Evolutionary conservation across 2,113 vertebrate species (phyloP).

Genomic region (Pteropus alecto): DNA sequence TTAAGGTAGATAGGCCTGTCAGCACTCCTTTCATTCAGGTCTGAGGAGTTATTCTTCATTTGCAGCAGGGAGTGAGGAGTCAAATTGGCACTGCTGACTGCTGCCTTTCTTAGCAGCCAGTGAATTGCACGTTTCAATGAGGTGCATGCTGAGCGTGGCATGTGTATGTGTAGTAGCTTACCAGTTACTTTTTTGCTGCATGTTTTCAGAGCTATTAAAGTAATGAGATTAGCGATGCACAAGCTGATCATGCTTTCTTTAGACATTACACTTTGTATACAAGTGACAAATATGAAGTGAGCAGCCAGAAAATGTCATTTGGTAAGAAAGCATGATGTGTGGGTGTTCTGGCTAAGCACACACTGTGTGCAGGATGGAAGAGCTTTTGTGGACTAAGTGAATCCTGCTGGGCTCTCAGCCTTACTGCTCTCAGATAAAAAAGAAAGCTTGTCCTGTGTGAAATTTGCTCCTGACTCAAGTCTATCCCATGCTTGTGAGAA

Average conservation of each 20-base stretch:
- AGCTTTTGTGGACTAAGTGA: constrained; percentile 80
- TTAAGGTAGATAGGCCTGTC: constrained; percentile 74
- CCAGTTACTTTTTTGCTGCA: constrained; percentile 72
- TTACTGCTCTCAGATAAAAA: constrained; percentile 64
- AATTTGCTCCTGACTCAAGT: constrained; percentile 69
- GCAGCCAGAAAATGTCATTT: constrained; percentile 83
- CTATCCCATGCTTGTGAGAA: constrained; percentile 79
- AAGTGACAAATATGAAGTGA: constrained; percentile 84
- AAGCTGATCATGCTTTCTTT: constrained; percentile 78
- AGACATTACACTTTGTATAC: constrained; percentile 67
- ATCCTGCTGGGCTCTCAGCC: constrained; percentile 81
- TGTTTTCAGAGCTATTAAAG: constrained; percentile 80
- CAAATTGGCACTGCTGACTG: constrained; percentile 59
- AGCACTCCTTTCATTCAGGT: constrained; percentile 64
- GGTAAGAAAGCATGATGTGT: constrained; percentile 63
- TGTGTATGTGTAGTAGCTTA: constrained; percentile 70
- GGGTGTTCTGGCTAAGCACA: constrained; percentile 70
- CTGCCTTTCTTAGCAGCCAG: constrained; percentile 60
- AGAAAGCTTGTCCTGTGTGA: constrained; percentile 73
- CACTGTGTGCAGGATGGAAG: constrained; percentile 69
- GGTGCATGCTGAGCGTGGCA: constrained; percentile 78
- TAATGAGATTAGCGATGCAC: constrained; percentile 85
- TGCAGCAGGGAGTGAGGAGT: constrained; percentile 72
- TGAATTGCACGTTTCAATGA: constrained; percentile 63
- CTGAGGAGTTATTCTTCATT: constrained; percentile 74